Conservation (phyloP, 37 sponge, comb jelly and placozoan genomes). For the Ephydatia muelleri region DNA sequence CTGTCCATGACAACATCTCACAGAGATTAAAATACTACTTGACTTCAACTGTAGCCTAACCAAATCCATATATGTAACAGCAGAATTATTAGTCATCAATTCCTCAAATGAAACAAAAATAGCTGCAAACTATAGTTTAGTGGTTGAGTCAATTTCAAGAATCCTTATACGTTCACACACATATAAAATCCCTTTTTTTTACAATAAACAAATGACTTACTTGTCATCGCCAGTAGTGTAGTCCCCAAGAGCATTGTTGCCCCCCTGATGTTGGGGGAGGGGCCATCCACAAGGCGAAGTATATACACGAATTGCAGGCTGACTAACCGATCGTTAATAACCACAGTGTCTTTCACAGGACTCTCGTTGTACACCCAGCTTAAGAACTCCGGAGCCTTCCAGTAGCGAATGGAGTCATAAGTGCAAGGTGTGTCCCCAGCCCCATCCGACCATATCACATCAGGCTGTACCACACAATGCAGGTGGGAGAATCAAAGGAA, state of each 20-base stretch:
- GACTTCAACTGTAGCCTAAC: background rate
- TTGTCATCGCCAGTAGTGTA: slow-evolving; percentile 73
- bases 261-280: slow-evolving; percentile 32
- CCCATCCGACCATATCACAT: slow-evolving; percentile 79
- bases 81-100: background rate
- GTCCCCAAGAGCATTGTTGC: slow-evolving; percentile 55
- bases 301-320: background rate
- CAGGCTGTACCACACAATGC: slow-evolving; percentile 34
- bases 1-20: too few relatives aligned
- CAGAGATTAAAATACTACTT: too few relatives aligned
- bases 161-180: background rate
- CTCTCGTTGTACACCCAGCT: slow-evolving; percentile 86
- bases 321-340: slow-evolving; percentile 57
- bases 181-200: background rate
- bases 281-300: background rate
- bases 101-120: background rate
- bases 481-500: background rate
- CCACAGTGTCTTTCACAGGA: slow-evolving; percentile 57
- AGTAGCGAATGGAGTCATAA: slow-evolving; percentile 65
- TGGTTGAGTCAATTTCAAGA: background rate
- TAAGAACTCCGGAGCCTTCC: slow-evolving; percentile 71
- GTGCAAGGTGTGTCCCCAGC: slow-evolving; percentile 66
- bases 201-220: background rate
- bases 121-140: too few relatives aligned
- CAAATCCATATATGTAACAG: too few relatives aligned